Percentiles rank a stretch among this genome's conserved stretches.
These are phyloP conservation scores for Pachyrhynchus sulphureomaculatus DNA, from an alignment of 1,140 invertebrate genomes.

Conservation along the genomic window DNA sequence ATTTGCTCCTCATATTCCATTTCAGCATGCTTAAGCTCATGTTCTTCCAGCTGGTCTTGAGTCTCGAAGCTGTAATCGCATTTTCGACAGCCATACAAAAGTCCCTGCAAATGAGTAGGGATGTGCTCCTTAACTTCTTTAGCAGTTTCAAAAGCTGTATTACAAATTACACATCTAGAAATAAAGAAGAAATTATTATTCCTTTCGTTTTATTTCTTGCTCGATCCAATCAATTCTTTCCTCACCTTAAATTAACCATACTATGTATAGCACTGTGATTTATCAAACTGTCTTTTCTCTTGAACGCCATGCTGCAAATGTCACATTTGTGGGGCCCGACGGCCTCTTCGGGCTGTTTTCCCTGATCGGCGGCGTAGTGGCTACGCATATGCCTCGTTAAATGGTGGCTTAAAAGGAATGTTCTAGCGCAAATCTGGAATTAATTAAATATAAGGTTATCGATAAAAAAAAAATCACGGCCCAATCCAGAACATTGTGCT, in stretches of 20 bases:
- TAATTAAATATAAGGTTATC: neutral
- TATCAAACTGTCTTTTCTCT: conserved; percentile 58
- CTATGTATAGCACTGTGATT: conserved; percentile 65
- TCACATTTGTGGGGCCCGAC: conserved; percentile 52
- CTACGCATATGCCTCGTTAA: conserved; percentile 67
- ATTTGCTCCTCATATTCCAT: conserved; percentile 50
- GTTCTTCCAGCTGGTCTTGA: conserved; percentile 47
- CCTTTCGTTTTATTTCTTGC: neutral
- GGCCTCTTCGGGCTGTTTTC: conserved; percentile 14
- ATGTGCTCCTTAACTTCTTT: conserved; percentile 59
- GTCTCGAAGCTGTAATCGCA: conserved; percentile 51
- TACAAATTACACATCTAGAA: conserved; percentile 60
- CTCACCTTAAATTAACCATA: conserved; percentile 56
- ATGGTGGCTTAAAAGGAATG: conserved; percentile 72
- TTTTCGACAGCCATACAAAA: conserved; percentile 48
- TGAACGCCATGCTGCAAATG: conserved; percentile 53
- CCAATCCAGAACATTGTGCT: no score
- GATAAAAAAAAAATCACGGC: no score
- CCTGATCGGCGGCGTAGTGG: conserved; percentile 48
- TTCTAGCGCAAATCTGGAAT: conserved; percentile 62
- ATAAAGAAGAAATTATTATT: no score
- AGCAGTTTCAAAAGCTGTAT: conserved; percentile 58
- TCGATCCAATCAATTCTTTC: neutral
- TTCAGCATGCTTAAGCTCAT: conserved; percentile 50
- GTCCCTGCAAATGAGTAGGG: conserved; percentile 58